These are phyloP conservation scores for Trichogramma dendrolimi DNA, from an alignment of 2,888 invertebrate genomes.

Conservation along the genomic window DNA sequence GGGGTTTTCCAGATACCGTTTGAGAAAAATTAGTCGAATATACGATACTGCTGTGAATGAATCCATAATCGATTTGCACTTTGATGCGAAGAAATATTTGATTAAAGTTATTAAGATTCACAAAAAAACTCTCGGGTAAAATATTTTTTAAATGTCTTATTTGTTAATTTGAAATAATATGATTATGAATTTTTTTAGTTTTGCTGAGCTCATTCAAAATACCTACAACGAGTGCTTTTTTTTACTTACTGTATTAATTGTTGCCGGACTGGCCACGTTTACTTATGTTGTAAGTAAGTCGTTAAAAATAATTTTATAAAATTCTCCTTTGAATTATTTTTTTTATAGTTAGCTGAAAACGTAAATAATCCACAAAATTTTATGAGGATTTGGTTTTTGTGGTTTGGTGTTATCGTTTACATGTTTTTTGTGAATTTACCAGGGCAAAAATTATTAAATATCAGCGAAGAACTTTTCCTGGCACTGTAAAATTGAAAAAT, in stretches of 20 bases:
- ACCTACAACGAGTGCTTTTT: constrained; percentile 1
- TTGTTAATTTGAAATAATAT: background rate
- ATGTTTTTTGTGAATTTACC: constrained; percentile 10
- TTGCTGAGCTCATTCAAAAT: background rate
- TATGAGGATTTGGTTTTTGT: background rate
- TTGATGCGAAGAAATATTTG: no score
- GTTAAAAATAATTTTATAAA: constrained; percentile 1
- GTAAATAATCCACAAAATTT: background rate
- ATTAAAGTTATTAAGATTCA: constrained; percentile 1
- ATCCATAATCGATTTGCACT: no score
- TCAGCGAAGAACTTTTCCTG: background rate
- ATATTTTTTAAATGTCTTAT: background rate
- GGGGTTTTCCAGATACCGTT: no score
- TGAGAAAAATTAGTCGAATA: no score
- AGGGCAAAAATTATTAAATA: constrained; percentile 14
- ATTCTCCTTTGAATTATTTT: no score
- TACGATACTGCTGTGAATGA: no score
- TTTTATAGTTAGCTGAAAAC: constrained; percentile 5
- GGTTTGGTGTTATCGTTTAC: background rate
- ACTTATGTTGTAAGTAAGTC: background rate
- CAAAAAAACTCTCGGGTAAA: constrained; percentile 4
- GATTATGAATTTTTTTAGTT: background rate
- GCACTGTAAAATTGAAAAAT: background rate
- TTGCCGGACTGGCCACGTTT: background rate
- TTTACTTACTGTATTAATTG: background rate